Percentiles rank a stretch among this genome's conserved stretches.
These are phyloP conservation scores for Tachina lurida DNA, from an alignment of 2,888 invertebrate species.

Conservation along the genomic window DNA sequence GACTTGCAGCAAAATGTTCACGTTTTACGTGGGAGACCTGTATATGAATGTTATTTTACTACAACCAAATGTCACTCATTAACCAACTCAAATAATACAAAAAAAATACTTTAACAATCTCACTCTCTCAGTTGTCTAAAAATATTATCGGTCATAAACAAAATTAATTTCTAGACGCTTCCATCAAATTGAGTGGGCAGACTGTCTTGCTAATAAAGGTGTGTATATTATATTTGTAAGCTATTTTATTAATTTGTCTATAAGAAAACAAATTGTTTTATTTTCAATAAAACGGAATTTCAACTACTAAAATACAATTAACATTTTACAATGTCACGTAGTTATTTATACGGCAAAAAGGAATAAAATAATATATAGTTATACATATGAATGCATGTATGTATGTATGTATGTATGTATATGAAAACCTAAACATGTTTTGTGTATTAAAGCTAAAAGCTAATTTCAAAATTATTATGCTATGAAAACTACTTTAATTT, in stretches of 20 bases:
- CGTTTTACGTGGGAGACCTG: neutral
- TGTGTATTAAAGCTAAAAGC: neutral
- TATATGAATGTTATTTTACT: neutral
- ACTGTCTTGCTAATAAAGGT: neutral
- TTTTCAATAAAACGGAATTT: neutral
- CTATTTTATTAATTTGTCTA: neutral
- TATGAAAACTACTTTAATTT: neutral
- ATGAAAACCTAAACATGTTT: neutral
- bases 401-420: too few relatives aligned
- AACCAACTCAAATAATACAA: neutral
- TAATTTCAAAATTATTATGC: neutral
- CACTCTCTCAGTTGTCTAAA: neutral
- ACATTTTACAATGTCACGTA: slow-evolving; percentile 21
- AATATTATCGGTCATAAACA: neutral
- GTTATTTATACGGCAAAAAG: neutral
- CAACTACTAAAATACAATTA: neutral
- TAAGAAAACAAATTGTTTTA: neutral
- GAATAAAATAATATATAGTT: too few relatives aligned
- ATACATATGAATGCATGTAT: too few relatives aligned
- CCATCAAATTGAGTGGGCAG: slow-evolving; percentile 11
- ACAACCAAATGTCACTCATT: neutral
- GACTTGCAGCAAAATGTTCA: neutral
- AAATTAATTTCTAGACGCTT: slow-evolving; percentile 13
- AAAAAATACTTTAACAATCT: neutral
- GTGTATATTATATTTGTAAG: neutral